Percentiles rank a stretch among this genome's conserved stretches.
phyloP scores from a whole-genome alignment of 2,888 invertebrate genomes.

The Dyspetes luteomarginatus region DNA sequence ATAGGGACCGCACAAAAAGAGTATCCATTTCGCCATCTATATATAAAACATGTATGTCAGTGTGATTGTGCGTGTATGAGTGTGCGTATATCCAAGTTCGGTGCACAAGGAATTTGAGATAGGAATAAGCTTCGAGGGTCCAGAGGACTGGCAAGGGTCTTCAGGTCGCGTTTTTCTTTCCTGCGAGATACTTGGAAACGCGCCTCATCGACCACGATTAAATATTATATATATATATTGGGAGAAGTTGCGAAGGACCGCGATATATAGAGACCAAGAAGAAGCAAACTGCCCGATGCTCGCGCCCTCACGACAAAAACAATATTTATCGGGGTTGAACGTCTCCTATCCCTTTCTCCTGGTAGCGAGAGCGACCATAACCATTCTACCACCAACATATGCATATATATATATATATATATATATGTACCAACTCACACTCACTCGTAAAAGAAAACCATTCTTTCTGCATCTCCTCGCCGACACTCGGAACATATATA shows the following conservation, averaged over 20 bases:
- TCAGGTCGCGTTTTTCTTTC: slow-evolving; percentile 67
- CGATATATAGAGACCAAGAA: slow-evolving; percentile 17
- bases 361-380: slow-evolving; percentile 1
- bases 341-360: slow-evolving; percentile 59
- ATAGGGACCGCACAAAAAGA: slow-evolving; percentile 32
- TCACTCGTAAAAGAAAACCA: slow-evolving; percentile 37
- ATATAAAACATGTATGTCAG: not conserved
- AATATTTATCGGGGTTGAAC: slow-evolving; percentile 78
- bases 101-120: slow-evolving; percentile 46
- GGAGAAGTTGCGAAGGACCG: slow-evolving; percentile 5
- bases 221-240: slow-evolving; percentile 15
- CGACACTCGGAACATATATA: slow-evolving; percentile 36
- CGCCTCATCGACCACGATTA: slow-evolving; percentile 62
- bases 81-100: not conserved
- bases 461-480: slow-evolving; percentile 38
- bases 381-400: slow-evolving; percentile 38
- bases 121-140: slow-evolving; percentile 42
- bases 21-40: slow-evolving; percentile 6
- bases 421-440: slow-evolving; percentile 23
- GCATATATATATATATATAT: not conserved
- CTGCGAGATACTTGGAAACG: slow-evolving; percentile 75
- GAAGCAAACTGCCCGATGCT: slow-evolving; percentile 55
- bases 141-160: slow-evolving; percentile 6
- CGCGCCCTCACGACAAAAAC: slow-evolving; percentile 73
- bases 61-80: not conserved